phyloP scores from a whole-genome alignment of 2,797 vertebrate genomes.

The Odontamblyopus lacepedii region DNA sequence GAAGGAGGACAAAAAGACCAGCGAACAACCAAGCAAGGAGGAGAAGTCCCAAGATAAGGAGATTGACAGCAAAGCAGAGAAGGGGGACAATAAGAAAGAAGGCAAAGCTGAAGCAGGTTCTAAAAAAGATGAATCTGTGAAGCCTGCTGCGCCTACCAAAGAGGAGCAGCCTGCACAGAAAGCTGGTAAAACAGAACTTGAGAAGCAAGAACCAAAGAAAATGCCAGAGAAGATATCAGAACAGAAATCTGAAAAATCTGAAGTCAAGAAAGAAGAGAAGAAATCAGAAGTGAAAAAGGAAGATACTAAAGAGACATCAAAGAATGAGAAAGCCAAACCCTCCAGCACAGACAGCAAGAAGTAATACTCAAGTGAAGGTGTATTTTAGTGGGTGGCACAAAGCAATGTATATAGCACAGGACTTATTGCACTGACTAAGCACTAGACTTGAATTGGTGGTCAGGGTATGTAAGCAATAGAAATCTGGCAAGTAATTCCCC shows the following conservation, averaged over 20 bases:
- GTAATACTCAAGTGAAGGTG: conserved; percentile 54
- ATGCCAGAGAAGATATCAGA: conserved; percentile 53
- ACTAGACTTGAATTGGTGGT: conserved; percentile 65
- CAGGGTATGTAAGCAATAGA: conserved; percentile 77
- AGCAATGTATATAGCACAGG: conserved; percentile 48
- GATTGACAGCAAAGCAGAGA: conserved; percentile 61
- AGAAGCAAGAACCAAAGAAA: conserved; percentile 66
- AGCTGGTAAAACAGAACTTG: conserved; percentile 50
- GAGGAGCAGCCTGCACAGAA: conserved; percentile 59
- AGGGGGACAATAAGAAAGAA: conserved; percentile 64
- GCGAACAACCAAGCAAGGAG: conserved; percentile 60
- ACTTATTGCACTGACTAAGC: conserved; percentile 41
- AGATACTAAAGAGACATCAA: conserved; percentile 47
- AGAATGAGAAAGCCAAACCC: conserved; percentile 74
- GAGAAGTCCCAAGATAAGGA: conserved; percentile 65
- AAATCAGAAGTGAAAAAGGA: conserved; percentile 61
- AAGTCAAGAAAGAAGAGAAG: conserved; percentile 71
- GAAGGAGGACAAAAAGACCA: conserved; percentile 65
- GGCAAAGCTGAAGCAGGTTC: conserved; percentile 62
- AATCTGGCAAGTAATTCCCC: conserved; percentile 68
- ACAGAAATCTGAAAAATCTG: conserved; percentile 51
- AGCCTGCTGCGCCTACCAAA: conserved; percentile 56
- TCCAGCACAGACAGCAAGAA: conserved; percentile 81
- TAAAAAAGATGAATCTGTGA: conserved; percentile 52
- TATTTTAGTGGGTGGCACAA: conserved; percentile 20